Base-by-base conservation (phyloP, 2,888 invertebrate genomes). In the Gandaritis pyraliata region DNA sequence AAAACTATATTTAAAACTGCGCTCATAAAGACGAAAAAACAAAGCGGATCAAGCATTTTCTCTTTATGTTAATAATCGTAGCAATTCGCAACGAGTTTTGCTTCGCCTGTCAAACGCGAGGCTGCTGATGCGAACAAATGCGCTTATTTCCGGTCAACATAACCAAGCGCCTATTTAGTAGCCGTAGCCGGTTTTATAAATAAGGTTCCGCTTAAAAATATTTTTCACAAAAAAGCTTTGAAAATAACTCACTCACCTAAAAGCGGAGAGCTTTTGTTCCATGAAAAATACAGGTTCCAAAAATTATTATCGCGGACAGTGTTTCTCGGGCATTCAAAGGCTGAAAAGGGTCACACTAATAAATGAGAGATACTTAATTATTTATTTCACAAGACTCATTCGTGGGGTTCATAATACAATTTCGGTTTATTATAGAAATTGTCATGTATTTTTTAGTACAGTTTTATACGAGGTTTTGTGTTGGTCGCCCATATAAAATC, bases 161-260 rank as follows among this genome's bases (percentile, higher is more conserved):
- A 71, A 75, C 71, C 69, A 66, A 71, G 71, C 72, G 71, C 69
- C 77, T 75, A 76, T 76, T 74, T 33, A 11, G 8, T 33, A 33
- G 5, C 10, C 23, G 1, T 33, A 33, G 10, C 33, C 33, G 33
- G 76, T 80, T 76, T 76, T 77, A 77, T 80, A 80, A 81, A 82
- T 70, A 45, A 65, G 54, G 56, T 52, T 55, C 58, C 64, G 23
- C 58, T 65, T 61, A 49, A 61, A 67, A 69, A 64, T 66, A 69
- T 68, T 66, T 67, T 61, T 47, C 49, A 54, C 62, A 39, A 63
- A 62, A 66, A 68, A 70, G 63, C 63, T 63, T 45, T 39, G 60
- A 48, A 65, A 67, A 69, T 69, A 71, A 66, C 63, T 69, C 58
- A 69, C 45, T 15, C 55, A 33, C 45, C 57, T 49, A 38, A 51